These are phyloP conservation scores for Pogonocichla stellata DNA, from an alignment of 2,113 vertebrate genomes.

Conservation along the genomic window DNA sequence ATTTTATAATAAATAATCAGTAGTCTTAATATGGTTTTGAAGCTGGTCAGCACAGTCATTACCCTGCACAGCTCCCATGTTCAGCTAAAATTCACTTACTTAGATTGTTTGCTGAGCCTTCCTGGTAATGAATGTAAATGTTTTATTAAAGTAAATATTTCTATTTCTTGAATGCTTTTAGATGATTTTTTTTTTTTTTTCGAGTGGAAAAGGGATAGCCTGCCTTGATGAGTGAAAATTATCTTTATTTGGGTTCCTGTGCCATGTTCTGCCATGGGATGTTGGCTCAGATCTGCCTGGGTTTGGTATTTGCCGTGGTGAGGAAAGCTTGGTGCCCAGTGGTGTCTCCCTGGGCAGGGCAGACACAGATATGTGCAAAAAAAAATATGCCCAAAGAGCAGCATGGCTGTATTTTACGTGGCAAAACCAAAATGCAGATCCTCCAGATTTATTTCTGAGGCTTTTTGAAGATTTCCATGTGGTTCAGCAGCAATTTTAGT, in stretches of 20 bases:
- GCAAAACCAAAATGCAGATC: not conserved
- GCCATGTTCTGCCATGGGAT: accelerated
- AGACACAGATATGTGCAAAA: not conserved
- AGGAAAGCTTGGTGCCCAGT: not conserved
- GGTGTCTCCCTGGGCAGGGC: not conserved
- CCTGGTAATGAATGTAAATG: not conserved
- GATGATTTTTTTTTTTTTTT: not conserved
- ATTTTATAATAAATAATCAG: conserved; percentile 68
- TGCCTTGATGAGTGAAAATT: not conserved
- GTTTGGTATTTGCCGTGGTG: not conserved
- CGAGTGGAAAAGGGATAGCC: not conserved
- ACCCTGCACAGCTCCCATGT: conserved; percentile 22
- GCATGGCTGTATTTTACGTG: accelerated
- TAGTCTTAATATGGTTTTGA: conserved; percentile 34
- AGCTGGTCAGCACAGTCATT: conserved; percentile 48
- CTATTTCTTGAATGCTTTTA: not conserved
- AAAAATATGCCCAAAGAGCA: not conserved
- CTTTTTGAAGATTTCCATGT: not conserved
- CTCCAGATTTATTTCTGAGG: not conserved
- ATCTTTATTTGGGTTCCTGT: not conserved
- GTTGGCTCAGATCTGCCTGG: not conserved
- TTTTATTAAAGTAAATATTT: conserved; percentile 32
- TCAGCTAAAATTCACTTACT: conserved; percentile 26
- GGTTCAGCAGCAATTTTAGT: not conserved
- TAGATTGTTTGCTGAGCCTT: not conserved